These are phyloP conservation scores for Monodelphis domestica DNA, from an alignment of 2,797 vertebrate species.

Conservation along the genomic window DNA sequence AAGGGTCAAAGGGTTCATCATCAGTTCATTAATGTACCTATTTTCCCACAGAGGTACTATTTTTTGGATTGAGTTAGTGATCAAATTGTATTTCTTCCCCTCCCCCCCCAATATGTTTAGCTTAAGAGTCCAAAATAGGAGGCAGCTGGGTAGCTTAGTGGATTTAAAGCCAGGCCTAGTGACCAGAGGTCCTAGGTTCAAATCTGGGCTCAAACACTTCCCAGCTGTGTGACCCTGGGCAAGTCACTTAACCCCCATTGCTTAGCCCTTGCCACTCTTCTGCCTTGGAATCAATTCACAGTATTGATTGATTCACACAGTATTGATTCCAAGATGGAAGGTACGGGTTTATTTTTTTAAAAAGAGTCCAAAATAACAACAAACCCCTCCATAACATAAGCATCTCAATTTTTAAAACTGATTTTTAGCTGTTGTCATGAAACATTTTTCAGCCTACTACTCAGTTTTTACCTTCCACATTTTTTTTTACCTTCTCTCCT, in stretches of 20 bases:
- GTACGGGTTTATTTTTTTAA: no score
- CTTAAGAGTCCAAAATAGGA: not conserved
- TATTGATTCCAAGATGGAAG: no score
- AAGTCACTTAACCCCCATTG: no score
- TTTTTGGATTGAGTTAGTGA: not conserved
- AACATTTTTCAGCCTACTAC: not conserved
- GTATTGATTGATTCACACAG: no score
- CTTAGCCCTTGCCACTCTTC: no score
- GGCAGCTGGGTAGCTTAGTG: no score
- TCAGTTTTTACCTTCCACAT: conserved; percentile 2
- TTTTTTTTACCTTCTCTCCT: not conserved
- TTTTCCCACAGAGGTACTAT: not conserved
- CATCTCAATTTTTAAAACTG: conserved; percentile 8
- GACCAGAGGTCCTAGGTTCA: no score
- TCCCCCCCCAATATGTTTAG: not conserved
- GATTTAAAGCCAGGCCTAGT: no score
- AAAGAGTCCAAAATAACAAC: not conserved
- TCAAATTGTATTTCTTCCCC: not conserved
- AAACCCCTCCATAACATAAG: not conserved
- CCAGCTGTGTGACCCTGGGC: no score
- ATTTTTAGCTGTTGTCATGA: not conserved
- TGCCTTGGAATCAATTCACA: no score
- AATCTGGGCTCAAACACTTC: no score
- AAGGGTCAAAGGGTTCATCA: not conserved
- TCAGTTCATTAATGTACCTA: not conserved